Evolutionary conservation across 2,888 invertebrate species (phyloP).

Genomic region (Tipula lateralis): DNA sequence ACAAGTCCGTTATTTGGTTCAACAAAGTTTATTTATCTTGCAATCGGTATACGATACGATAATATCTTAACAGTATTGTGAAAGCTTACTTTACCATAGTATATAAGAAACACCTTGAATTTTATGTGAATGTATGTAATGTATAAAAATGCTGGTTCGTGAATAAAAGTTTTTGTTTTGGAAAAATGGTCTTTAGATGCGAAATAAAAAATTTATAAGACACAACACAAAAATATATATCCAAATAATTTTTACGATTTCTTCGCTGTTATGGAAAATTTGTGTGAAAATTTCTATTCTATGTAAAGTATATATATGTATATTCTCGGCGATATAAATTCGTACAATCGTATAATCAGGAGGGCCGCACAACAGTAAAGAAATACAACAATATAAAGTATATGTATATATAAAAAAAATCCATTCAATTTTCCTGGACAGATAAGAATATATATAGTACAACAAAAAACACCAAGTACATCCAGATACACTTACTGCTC

Average conservation of each 20-base stretch:
- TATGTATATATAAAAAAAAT: not conserved
- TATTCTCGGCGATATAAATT: no score
- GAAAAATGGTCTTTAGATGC: not conserved
- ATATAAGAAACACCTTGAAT: not conserved
- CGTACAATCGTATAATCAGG: not conserved
- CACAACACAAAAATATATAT: not conserved
- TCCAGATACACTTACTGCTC: not conserved
- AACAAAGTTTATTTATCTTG: not conserved
- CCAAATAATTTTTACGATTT: conserved; percentile 12
- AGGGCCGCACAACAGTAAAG: not conserved
- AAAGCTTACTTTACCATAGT: not conserved
- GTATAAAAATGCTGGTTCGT: not conserved
- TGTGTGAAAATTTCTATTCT: not conserved
- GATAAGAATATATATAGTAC: not conserved
- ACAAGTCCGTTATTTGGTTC: not conserved
- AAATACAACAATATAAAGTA: not conserved
- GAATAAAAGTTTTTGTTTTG: not conserved
- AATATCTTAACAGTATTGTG: not conserved
- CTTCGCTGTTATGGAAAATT: not conserved
- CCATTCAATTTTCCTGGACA: not conserved
- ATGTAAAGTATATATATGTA: not conserved
- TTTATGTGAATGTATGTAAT: not conserved
- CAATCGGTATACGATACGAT: not conserved
- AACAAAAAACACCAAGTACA: not conserved
- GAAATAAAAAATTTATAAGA: conserved; percentile 11